Evolutionary conservation across 1,140 invertebrate genomes (phyloP).

Genomic region (Cotesia typhae): DNA sequence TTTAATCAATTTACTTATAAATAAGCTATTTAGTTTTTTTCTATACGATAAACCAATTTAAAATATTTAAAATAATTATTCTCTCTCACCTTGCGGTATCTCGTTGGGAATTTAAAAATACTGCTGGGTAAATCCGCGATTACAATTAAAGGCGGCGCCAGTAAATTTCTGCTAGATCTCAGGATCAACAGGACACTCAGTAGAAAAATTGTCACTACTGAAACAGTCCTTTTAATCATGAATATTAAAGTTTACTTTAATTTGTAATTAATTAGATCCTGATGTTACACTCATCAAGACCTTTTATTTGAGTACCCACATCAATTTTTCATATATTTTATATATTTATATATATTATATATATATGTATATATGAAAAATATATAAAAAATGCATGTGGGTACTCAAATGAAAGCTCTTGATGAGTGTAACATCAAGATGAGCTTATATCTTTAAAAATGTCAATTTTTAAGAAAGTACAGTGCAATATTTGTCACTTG

Average conservation of each 20-base stretch:
- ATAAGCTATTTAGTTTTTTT: constrained; percentile 9
- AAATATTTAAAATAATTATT: constrained; percentile 25
- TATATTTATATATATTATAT: no score
- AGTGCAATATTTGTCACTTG: no score
- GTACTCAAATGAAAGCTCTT: no score
- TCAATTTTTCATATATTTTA: no score
- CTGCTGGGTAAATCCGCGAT: constrained; percentile 67
- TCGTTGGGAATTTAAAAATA: constrained; percentile 72
- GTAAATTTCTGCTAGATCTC: constrained; percentile 67
- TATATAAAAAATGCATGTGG: no score
- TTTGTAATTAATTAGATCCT: no score
- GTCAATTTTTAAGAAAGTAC: no score
- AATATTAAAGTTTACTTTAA: neutral
- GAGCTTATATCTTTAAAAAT: no score
- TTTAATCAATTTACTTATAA: constrained; percentile 4
- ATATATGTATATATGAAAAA: no score
- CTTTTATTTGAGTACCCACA: no score
- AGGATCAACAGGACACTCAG: constrained; percentile 49
- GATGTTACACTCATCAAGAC: no score
- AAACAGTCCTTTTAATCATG: constrained; percentile 38
- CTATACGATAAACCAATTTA: neutral
- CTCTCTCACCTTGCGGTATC: constrained; percentile 60
- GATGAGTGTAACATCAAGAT: no score
- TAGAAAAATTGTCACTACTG: constrained; percentile 25
- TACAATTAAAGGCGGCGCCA: constrained; percentile 70